Evolutionary conservation across 2,113 vertebrate species (phyloP).

Genomic region (Dicaeum eximium): DNA sequence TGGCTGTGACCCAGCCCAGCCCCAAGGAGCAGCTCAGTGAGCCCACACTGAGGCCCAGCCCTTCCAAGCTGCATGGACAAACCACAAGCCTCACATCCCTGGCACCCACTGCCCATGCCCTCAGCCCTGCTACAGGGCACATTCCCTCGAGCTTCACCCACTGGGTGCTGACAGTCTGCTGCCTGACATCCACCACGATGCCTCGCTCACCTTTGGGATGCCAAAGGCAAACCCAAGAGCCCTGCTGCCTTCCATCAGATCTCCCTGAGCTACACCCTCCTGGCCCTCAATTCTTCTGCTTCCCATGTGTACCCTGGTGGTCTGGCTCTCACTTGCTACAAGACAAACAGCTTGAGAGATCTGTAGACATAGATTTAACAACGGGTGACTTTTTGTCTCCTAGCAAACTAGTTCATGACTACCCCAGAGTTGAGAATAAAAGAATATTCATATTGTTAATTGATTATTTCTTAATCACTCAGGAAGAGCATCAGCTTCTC

Average conservation of each 20-base stretch:
- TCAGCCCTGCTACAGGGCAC: fast-evolving
- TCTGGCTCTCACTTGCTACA: not conserved
- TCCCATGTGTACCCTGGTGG: not conserved
- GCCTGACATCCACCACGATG: fast-evolving
- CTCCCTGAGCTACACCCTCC: not conserved
- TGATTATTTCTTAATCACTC: not conserved
- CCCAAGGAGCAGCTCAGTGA: fast-evolving
- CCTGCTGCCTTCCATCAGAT: not conserved
- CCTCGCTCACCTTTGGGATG: fast-evolving
- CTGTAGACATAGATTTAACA: not conserved
- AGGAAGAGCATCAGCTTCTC: not conserved
- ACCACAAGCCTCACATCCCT: not conserved
- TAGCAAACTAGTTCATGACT: not conserved
- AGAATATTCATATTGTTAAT: not conserved
- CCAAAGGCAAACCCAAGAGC: not conserved
- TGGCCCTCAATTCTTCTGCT: not conserved
- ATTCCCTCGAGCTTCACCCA: fast-evolving
- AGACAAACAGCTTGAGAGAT: not conserved
- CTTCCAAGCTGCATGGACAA: not conserved
- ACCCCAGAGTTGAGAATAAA: not conserved
- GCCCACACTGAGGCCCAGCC: not conserved
- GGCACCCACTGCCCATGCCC: not conserved
- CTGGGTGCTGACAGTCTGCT: fast-evolving
- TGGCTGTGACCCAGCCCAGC: not conserved
- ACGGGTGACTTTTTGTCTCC: not conserved